Percentiles rank a stretch among this genome's conserved stretches.
phyloP scores from a whole-genome alignment of 2,113 vertebrate species.

The Hemichromis elongatus region DNA sequence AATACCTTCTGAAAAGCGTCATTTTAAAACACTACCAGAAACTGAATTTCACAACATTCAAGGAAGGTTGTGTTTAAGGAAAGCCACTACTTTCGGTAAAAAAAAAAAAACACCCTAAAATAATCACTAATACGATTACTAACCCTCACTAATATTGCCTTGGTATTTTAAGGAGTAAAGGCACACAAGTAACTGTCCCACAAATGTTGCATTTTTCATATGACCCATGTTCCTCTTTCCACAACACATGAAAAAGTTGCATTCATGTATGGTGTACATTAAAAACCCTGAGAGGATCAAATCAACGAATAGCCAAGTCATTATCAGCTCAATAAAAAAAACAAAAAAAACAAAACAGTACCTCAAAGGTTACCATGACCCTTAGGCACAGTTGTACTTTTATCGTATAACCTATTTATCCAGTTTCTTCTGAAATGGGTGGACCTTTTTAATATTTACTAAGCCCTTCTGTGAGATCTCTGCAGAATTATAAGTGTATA shows the following conservation, averaged over 20 bases:
- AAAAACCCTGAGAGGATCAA: not conserved
- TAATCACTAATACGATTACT: not conserved
- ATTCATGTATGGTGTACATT: not conserved
- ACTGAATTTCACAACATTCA: not conserved
- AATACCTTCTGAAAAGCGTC: not conserved
- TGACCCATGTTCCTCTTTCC: constrained; percentile 33
- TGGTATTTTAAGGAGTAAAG: not conserved
- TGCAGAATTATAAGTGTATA: not conserved
- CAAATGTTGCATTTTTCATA: not conserved
- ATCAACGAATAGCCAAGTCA: not conserved
- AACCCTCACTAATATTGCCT: not conserved
- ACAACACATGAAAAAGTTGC: not conserved
- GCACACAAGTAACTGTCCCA: not conserved
- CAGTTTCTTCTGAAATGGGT: not conserved
- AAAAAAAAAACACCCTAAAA: not conserved
- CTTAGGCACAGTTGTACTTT: not conserved
- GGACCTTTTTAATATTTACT: not conserved
- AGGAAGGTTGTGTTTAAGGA: not conserved
- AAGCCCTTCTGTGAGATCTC: not conserved
- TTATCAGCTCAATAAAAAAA: not conserved
- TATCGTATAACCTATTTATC: not conserved
- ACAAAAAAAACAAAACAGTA: not conserved
- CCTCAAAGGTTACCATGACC: not conserved
- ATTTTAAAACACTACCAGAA: not conserved
- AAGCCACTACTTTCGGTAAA: not conserved